Base-by-base conservation (phyloP, 2,113 vertebrate species). In the Catagonus wagneri region DNA sequence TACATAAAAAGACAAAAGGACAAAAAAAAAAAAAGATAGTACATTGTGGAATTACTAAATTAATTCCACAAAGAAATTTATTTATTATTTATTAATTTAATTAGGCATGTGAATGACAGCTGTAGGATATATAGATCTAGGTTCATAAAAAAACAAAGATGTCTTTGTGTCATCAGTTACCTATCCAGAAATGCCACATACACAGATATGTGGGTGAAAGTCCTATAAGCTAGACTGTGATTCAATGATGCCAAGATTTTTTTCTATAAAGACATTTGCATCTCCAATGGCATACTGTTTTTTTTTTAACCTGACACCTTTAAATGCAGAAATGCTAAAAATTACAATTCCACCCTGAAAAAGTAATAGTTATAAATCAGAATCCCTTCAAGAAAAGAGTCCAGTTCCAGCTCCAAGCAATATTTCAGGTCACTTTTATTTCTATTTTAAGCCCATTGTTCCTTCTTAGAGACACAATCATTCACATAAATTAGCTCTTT, bases 381-480 rank as follows among this genome's bases (percentile, higher is more conserved):
- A 94, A 88, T n/a, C 13, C 86, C 8, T 78, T 90, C 36, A 95
- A 91, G 78, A 84, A 56, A 72, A 50, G 32, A 89, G 44, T 80
- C 6, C 19, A 86, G 60, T 60, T 72, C 25, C 52, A 79, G 12
- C 63, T 56, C 13, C 65, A 69, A 65, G 58, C 44, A 58, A 36
- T 66, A 34, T 93, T 44, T 81, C 4, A 11, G 54, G 36, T 66
- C 74, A 94, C 56, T 93, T 58, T 78, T 54, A 81, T 79, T 68
- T 97, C 86, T 94, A 54, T 52, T 20, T 89, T 20, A 85, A 78
- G 11, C 6, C 79, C 34, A 54, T 32, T 81, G 19, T 61, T 95
- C 13, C 52, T 74, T 79, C 12, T 87, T 83, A 58, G 25, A 65
- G 63, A 80, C 22, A 23, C 1, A 22, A 61, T 66, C 22, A 50